phyloP scores from a whole-genome alignment of 1,140 invertebrate species.

The Hylyphantes graminicola region DNA sequence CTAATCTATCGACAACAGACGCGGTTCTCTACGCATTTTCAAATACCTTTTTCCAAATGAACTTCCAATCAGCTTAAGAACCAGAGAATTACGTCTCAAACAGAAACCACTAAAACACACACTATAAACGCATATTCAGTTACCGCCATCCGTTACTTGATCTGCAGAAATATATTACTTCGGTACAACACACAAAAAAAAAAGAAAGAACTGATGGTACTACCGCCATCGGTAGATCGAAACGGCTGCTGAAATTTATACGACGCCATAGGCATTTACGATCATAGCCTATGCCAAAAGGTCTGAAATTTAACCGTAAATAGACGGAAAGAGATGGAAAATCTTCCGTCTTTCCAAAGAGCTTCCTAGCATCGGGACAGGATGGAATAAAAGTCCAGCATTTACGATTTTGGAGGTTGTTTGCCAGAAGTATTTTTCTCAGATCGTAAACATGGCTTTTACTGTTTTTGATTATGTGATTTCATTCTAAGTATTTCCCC shows the following conservation, averaged over 20 bases:
- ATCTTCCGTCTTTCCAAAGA: not conserved
- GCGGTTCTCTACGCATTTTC: too few species aligned
- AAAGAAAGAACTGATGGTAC: not conserved
- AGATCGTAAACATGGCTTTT: constrained; percentile 37
- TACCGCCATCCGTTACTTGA: not conserved
- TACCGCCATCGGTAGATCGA: not conserved
- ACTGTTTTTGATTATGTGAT: constrained; percentile 24
- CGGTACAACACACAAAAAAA: not conserved
- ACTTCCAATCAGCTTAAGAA: too few species aligned
- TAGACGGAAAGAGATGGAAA: constrained; percentile 9
- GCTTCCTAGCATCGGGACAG: not conserved
- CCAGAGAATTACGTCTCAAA: too few species aligned
- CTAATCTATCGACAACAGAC: too few species aligned
- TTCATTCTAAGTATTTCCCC: constrained; percentile 3
- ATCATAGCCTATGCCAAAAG: constrained; percentile 5
- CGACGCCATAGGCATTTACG: constrained; percentile 23
- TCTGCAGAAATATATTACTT: not conserved
- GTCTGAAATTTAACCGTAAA: constrained; percentile 20
- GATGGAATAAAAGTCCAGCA: not conserved
- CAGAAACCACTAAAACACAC: too few species aligned
- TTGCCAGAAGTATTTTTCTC: constrained; percentile 12
- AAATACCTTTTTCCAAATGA: too few species aligned
- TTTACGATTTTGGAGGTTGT: constrained; percentile 46
- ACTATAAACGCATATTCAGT: too few species aligned
- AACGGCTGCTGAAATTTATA: constrained; percentile 1